Conservation (phyloP, 2,113 vertebrate genomes). For the Pseudorectes ferrugineus region DNA sequence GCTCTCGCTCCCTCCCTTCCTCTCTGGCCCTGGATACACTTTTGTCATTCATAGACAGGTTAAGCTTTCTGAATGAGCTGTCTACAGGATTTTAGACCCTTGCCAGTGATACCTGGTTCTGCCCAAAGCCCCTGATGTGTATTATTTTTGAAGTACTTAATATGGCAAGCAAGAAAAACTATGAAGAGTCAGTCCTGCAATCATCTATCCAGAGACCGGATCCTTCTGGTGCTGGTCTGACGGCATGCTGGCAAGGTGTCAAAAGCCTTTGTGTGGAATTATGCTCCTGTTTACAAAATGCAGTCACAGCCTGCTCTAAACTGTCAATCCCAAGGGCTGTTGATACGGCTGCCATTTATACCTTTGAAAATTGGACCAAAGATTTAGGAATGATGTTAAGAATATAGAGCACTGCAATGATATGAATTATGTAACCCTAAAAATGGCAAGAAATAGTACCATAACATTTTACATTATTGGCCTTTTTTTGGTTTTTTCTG, state of each 20-base stretch:
- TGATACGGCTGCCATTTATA: not conserved
- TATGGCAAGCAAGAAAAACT: not conserved
- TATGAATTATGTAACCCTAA: not conserved
- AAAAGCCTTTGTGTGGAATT: not conserved
- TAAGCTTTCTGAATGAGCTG: not conserved
- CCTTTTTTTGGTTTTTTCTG: too few relatives aligned
- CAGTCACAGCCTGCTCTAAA: not conserved
- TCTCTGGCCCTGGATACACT: not conserved
- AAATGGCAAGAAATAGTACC: too few relatives aligned
- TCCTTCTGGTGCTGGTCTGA: not conserved
- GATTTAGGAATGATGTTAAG: not conserved
- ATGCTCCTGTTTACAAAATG: not conserved
- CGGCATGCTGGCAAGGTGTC: not conserved
- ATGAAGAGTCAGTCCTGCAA: not conserved
- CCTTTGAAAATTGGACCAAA: not conserved
- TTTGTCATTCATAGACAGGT: not conserved
- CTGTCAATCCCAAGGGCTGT: not conserved
- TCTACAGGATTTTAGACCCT: not conserved
- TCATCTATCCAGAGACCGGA: not conserved
- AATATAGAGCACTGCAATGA: not conserved
- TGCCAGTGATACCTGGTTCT: not conserved
- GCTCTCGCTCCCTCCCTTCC: too few relatives aligned
- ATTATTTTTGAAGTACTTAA: not conserved
- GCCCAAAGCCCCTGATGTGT: too few relatives aligned
- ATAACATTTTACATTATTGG: too few relatives aligned